These are phyloP conservation scores for Rhizomys pruinosus DNA, from an alignment of 2,113 vertebrate species.

Conservation along the genomic window DNA sequence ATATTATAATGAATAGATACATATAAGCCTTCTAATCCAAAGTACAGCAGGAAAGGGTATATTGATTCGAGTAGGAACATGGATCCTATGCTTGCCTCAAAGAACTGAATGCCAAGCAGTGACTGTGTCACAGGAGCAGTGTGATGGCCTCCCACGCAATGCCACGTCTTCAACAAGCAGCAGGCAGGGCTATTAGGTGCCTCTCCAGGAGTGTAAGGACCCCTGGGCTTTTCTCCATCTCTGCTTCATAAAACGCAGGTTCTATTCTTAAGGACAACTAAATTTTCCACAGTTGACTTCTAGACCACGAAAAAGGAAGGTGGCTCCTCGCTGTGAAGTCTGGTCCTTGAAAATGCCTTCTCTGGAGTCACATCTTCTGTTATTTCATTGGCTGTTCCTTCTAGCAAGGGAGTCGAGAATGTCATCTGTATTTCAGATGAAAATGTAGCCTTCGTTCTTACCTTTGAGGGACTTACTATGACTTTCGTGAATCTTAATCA, in stretches of 20 bases:
- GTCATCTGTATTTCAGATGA: background rate
- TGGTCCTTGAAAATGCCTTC: background rate
- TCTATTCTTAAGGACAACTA: background rate
- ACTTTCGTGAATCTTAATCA: slow-evolving; percentile 1
- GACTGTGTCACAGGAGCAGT: background rate
- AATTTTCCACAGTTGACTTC: background rate
- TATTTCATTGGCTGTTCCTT: background rate
- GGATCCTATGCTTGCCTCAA: background rate
- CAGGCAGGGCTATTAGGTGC: background rate
- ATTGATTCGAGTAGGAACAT: background rate
- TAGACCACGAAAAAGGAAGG: background rate
- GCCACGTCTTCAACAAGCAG: background rate
- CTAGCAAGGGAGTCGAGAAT: background rate
- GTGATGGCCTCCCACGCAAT: background rate
- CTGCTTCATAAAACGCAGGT: background rate
- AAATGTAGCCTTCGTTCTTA: background rate
- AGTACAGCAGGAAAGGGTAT: background rate
- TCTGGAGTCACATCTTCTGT: slow-evolving; percentile 1
- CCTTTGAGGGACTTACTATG: background rate
- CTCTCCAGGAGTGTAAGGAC: slow-evolving; percentile 32
- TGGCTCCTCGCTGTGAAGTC: background rate
- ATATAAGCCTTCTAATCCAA: slow-evolving; percentile 36
- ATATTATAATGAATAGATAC: background rate
- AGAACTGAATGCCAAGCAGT: background rate
- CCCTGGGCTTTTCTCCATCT: background rate